A percentile compares a stretch with the other conserved stretches of the same genome.
Conservation (phyloP, 1,140 invertebrate species). For the Phortica variegata region DNA sequence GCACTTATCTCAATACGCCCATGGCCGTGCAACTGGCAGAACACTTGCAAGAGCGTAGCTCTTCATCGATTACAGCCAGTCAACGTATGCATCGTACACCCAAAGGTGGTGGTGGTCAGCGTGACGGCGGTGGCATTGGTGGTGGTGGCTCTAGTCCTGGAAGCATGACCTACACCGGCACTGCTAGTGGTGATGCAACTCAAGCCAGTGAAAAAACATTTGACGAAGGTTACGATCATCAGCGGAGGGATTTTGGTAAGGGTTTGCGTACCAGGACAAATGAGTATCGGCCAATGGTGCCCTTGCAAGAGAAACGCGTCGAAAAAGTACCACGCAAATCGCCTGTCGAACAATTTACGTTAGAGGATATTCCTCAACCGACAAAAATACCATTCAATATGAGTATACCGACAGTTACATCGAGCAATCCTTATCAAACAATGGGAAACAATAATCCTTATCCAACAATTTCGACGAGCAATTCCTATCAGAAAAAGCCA, state of each 20-base stretch:
- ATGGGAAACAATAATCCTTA: too few relatives aligned
- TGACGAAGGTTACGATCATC: background rate
- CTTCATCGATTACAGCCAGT: conserved; percentile 19
- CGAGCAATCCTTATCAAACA: too few relatives aligned
- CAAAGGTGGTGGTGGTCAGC: conserved; percentile 10
- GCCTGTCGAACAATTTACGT: too few relatives aligned
- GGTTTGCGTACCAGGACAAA: background rate
- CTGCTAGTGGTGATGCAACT: conserved; percentile 11
- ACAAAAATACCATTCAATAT: too few relatives aligned
- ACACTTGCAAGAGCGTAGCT: conserved; percentile 15
- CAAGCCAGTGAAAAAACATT: conserved; percentile 8
- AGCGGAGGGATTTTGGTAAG: too few relatives aligned
- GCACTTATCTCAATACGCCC: conserved; percentile 22
- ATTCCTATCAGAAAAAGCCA: too few relatives aligned
- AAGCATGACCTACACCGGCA: background rate
- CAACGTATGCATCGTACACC: conserved; percentile 20
- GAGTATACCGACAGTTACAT: too few relatives aligned
- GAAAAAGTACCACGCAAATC: too few relatives aligned
- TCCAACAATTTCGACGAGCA: too few relatives aligned
- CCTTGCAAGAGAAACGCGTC: conserved; percentile 27
- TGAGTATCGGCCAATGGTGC: conserved; percentile 21
- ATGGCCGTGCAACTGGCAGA: conserved; percentile 23
- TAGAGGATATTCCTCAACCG: too few relatives aligned
- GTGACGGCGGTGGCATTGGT: too few relatives aligned
- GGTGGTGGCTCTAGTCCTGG: too few relatives aligned